Evolutionary conservation across 2,888 invertebrate genomes (phyloP), one percentile per base, ranked within the genome.

Genomic region (Drosophila tanythrix): DNA sequence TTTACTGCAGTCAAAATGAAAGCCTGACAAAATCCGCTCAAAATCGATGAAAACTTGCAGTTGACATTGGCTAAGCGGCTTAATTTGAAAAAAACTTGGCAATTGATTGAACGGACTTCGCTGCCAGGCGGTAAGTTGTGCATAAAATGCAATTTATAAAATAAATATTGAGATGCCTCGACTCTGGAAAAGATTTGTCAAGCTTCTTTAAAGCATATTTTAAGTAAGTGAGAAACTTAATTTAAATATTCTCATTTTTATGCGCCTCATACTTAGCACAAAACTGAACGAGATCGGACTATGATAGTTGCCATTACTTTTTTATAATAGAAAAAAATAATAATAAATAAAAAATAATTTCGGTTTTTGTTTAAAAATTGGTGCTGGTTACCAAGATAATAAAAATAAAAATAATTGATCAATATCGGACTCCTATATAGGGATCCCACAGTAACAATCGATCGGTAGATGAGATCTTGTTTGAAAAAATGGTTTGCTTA

Each of bases 11-110:
- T 25, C 50, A 63, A 70, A 67, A 36, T 29, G 21, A 46, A 53
- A 62, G 40, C 31, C 43, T 7, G n/a, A n/a, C 48, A 68, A 68
- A 33, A 60, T 43, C 51, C 48, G 57, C 53, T 50, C 33, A 43
- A 64, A 64, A 55, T 65, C 52, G 59, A 36, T 46, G 50, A 38
- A 33, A 53, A 51, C 50, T 69, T 71, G 57, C 68, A 63, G 51
- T 66, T 70, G 73, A 73, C 58, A 40, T 71, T 56, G 68, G 73
- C 74, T 85, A 89, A 81, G 83, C 76, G 70, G 75, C 80, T 89
- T 90, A 75, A 74, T 77, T 74, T 72, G 61, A 72, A 64, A 74
- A 31, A 31, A 73, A 59, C 48, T 67, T 62, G 76, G 50, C 71
- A 79, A 58, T 70, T 69, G 81, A 74, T 64, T 48, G 29, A 25